Evolutionary conservation across 2,113 vertebrate genomes (phyloP).

Genomic region (Ariopsis seemanni): DNA sequence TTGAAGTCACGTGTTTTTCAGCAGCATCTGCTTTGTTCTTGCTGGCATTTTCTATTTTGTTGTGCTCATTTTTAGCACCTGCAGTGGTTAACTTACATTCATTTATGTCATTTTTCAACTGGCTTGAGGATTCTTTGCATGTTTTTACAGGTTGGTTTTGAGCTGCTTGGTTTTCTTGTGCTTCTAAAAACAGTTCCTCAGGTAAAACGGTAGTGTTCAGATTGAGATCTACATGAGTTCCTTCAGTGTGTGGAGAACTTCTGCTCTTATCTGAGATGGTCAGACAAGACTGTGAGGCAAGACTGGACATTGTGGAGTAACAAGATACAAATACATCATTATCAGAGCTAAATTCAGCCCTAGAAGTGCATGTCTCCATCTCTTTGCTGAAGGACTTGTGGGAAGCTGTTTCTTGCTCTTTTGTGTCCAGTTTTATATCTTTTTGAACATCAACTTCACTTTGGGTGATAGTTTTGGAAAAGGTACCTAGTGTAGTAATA

Average conservation of each 20-base stretch:
- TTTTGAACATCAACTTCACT: not conserved
- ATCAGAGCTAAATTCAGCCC: slow-evolving; percentile 68
- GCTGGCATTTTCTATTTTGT: slow-evolving; percentile 26
- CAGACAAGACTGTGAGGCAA: slow-evolving; percentile 60
- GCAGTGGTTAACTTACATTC: slow-evolving; percentile 40
- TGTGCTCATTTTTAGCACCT: slow-evolving; percentile 26
- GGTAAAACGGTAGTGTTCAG: slow-evolving; percentile 60
- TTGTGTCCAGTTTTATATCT: slow-evolving; percentile 4
- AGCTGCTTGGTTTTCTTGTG: slow-evolving; percentile 49
- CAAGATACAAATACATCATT: slow-evolving; percentile 71
- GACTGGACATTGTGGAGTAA: slow-evolving; percentile 66
- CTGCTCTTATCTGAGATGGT: slow-evolving; percentile 55
- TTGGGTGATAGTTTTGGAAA: slow-evolving; percentile 10
- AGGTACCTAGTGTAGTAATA: slow-evolving; percentile 5
- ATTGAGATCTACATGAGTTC: slow-evolving; percentile 63
- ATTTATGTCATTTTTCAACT: slow-evolving; percentile 44
- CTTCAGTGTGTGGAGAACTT: slow-evolving; percentile 27
- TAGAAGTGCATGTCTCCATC: slow-evolving; percentile 24
- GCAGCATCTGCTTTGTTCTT: slow-evolving; percentile 50
- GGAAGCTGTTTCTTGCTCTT: slow-evolving; percentile 34
- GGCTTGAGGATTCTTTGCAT: slow-evolving; percentile 22
- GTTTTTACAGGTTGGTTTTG: not conserved
- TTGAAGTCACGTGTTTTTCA: slow-evolving; percentile 18
- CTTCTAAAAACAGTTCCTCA: slow-evolving; percentile 52
- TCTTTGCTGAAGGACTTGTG: slow-evolving; percentile 52